Base-by-base conservation (phyloP, 1,140 invertebrate genomes). In the Orussus abietinus region DNA sequence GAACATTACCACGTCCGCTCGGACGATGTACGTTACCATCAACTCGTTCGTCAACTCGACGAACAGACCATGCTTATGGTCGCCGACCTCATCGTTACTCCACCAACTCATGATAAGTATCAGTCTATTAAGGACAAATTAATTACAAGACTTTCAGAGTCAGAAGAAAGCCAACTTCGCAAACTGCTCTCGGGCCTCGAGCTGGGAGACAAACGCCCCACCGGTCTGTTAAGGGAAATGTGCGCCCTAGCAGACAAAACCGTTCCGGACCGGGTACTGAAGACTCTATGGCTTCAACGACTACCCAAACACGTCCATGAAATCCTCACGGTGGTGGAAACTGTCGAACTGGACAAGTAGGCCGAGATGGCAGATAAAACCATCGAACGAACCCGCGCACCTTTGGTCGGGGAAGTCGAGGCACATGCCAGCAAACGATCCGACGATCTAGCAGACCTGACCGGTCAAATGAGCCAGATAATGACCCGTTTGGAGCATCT, bases 181-280 rank as follows among this genome's bases (percentile, higher is more conserved):
- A 54, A 55, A 37, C 41, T 62, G 11, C 28, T 63, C 1, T 36
- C 38, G 5, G 50, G 51, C 1, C 21, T 60, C 3, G 47, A 52
- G 14, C 33, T 62, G 3, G 53, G 47, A 1, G 47, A 54, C 34
- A 44, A 53, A 28, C 47, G 46, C 10, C 57, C 49, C 12, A 44
- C 55, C 0, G 53, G 60, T 28, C 40, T 66, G 9, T 25, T 66
- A 15, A 19, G 47, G 3, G 31, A 52, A 9, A 54, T 60, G 46
- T 12, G 29, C 4, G 25, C 40, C 5, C 29, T 58, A 14, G 55
- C 52, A 0, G 37, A 29, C 5, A 28, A 13, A 10, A 26, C 26
- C 2, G 26, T 49, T 0, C 4, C 17, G 1, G 57, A 56, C 15
- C 34, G 43, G 1, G 38, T 55, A 0, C 13, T 59, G 9, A 28